Evolutionary conservation across 1,140 invertebrate species (phyloP).

Genomic region (Popillia japonica): DNA sequence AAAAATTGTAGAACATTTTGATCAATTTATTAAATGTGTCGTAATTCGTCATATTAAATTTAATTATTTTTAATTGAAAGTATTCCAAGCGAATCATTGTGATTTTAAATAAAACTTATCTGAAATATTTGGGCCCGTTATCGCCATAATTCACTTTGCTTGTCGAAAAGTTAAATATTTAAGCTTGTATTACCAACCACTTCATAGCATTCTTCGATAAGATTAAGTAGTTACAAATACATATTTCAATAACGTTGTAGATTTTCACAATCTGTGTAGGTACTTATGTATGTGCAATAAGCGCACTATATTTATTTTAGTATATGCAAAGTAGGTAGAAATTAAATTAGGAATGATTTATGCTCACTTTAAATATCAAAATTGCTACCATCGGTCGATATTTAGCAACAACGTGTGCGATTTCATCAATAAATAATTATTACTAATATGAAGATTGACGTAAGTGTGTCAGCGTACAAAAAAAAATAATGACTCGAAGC

Average conservation of each 20-base stretch:
- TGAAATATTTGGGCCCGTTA: not conserved
- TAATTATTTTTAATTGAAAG: not conserved
- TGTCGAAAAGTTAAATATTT: constrained; percentile 16
- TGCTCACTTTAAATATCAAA: not conserved
- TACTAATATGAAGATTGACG: too few species aligned
- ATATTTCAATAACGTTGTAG: constrained; percentile 1
- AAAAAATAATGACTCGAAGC: not conserved
- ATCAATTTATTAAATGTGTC: too few species aligned
- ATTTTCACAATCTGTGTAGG: not conserved
- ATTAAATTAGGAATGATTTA: too few species aligned
- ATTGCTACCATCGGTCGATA: not conserved
- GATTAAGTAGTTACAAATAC: not conserved
- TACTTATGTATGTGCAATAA: not conserved
- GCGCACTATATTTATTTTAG: not conserved
- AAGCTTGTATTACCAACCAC: constrained; percentile 2
- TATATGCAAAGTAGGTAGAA: not conserved
- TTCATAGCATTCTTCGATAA: constrained; percentile 6
- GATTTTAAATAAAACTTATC: not conserved
- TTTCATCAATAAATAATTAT: not conserved
- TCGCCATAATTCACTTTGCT: not conserved
- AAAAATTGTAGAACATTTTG: too few species aligned
- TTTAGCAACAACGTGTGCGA: not conserved
- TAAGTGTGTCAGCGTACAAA: too few species aligned
- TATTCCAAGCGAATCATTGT: too few species aligned
- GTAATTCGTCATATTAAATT: too few species aligned